Evolutionary conservation across 2,888 invertebrate genomes (phyloP).

Genomic region (Hofmannophila pseudospretella): DNA sequence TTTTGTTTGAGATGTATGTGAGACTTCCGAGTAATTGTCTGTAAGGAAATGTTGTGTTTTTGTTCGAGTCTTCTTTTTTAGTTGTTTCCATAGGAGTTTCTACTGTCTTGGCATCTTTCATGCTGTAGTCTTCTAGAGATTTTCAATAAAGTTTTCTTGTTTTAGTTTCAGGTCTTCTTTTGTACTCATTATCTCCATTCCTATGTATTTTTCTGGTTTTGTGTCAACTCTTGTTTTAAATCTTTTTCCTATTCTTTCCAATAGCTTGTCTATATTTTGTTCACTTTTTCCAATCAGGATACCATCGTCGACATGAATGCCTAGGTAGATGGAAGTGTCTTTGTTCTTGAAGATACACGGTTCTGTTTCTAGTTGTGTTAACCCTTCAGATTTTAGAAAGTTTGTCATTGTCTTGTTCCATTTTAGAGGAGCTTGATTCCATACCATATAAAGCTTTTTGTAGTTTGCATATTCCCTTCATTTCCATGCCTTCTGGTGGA

Average conservation of each 20-base stretch:
- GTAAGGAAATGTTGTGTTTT: background rate
- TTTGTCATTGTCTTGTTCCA: slow-evolving; percentile 6
- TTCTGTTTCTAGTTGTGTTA: slow-evolving; percentile 1
- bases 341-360: background rate
- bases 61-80: too few relatives aligned
- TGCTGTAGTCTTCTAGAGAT: background rate
- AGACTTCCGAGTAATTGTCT: background rate
- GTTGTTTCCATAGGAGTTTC: background rate
- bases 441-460: slow-evolving; percentile 5
- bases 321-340: background rate
- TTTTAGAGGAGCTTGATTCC: slow-evolving; percentile 5
- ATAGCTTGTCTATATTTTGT: background rate
- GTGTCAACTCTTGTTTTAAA: background rate
- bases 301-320: background rate
- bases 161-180: background rate
- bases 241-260: background rate
- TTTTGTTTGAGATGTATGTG: background rate
- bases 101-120: too few relatives aligned
- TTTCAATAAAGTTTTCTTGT: slow-evolving; percentile 1
- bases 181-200: slow-evolving; percentile 3
- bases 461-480: slow-evolving; percentile 1
- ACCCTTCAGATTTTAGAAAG: background rate
- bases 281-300: background rate
- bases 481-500: slow-evolving; percentile 2
- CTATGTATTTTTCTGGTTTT: background rate